Evolutionary conservation across 2,797 vertebrate species (phyloP).

Genomic region (Gallinago nigripennis): DNA sequence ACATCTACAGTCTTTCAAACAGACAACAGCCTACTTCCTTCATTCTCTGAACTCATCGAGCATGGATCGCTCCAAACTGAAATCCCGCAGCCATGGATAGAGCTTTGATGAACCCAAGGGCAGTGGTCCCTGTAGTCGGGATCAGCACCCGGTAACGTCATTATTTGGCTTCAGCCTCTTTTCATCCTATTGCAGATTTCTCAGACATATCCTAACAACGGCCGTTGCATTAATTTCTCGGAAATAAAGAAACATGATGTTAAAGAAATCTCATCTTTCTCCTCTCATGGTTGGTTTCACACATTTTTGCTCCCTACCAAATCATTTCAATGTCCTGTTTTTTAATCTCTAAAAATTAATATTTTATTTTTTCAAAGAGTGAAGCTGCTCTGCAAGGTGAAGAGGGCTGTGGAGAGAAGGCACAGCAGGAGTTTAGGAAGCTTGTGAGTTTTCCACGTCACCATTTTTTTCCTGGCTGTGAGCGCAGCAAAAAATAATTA

Average conservation of each 20-base stretch:
- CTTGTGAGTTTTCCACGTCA: neutral
- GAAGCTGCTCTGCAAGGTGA: neutral
- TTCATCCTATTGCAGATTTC: neutral
- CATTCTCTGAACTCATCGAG: neutral
- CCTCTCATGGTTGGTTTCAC: neutral
- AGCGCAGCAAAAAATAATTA: slow-evolving; percentile 9
- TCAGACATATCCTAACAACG: neutral
- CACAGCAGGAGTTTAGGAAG: neutral
- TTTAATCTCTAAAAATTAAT: neutral
- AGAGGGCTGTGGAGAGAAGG: neutral
- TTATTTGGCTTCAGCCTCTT: neutral
- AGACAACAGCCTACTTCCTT: neutral
- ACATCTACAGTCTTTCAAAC: neutral
- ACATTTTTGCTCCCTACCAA: neutral
- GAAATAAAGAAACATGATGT: neutral
- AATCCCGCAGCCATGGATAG: neutral
- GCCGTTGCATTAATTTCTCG: rapidly evolving
- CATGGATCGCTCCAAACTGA: neutral
- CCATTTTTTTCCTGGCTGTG: neutral
- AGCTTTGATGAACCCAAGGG: neutral
- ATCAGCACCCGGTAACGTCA: too few species aligned
- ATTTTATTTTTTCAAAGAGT: neutral
- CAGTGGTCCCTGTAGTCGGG: neutral
- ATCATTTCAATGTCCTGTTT: neutral
- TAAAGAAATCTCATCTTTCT: neutral